Conservation (phyloP, 1,140 invertebrate genomes). For the Coptotermes formosanus region DNA sequence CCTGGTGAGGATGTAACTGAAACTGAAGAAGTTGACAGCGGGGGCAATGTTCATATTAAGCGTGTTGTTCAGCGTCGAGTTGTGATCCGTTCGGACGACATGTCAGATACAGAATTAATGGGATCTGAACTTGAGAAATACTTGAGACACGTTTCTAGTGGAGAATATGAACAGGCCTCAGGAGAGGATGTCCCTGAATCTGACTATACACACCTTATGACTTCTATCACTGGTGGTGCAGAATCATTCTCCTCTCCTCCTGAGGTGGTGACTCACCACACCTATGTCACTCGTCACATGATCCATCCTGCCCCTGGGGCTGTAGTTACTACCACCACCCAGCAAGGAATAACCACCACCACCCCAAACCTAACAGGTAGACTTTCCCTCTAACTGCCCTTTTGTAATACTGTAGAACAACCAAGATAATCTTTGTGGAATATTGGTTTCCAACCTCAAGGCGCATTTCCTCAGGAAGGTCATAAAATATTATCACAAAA, state of each 20-base stretch:
- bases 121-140: conserved; percentile 41
- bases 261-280: conserved; percentile 30
- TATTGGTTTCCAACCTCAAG: not conserved
- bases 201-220: conserved; percentile 31
- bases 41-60: conserved; percentile 54
- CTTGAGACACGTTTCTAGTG: conserved; percentile 36
- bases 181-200: conserved; percentile 29
- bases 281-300: conserved; percentile 34
- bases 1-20: conserved; percentile 53
- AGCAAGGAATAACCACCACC: conserved; percentile 28
- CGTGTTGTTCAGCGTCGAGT: conserved; percentile 52
- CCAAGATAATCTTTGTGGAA: not conserved
- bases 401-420: not conserved
- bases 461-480: not conserved
- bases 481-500: no score
- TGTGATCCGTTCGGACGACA: conserved; percentile 46
- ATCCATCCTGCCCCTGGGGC: conserved; percentile 27
- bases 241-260: conserved; percentile 31
- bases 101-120: conserved; percentile 38
- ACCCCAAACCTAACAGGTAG: conserved; percentile 38
- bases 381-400: conserved; percentile 31
- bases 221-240: conserved; percentile 26
- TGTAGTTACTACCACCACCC: conserved; percentile 33
- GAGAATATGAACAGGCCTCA: conserved; percentile 30
- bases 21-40: conserved; percentile 49